Evolutionary conservation across 2,888 invertebrate species (phyloP), one percentile per base, ranked within the genome.

Genomic region (Coenonympha arcania): DNA sequence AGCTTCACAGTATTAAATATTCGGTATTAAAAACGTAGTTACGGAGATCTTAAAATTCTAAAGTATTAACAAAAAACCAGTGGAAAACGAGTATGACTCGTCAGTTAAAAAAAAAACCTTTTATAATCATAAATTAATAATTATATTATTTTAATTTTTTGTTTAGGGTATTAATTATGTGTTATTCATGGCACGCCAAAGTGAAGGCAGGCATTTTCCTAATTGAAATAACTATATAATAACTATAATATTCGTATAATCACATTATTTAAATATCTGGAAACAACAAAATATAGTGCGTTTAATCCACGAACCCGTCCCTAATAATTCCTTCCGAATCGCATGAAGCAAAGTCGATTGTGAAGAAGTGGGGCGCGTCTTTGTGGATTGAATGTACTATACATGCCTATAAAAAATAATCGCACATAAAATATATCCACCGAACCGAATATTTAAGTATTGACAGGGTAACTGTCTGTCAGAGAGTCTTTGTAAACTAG

Each of bases 41-140:
- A n/a, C n/a, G n/a, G n/a, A n/a, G n/a, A n/a, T n/a, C n/a, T n/a
- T n/a, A n/a, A n/a, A n/a, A n/a, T n/a, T n/a, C n/a, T n/a, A n/a
- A n/a, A n/a, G n/a, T n/a, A n/a, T n/a, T n/a, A n/a, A n/a, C n/a
- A 13, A 13, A 20, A 22, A 31, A 42, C 43, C 31, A 43, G 43
- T 43, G 33, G 22, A 33, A 43, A 20, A 20, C 28, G 42, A 31
- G 42, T 42, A 20, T 42, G 15, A 42, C 42, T 42, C 42, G 42
- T 15, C 31, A 19, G 31, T 42, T 9, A 6, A 20, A 6, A 42
- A 6, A 42, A 30, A 42, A 9, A 8, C 13, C 13, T 30, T 18
- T 30, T n/a, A n/a, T n/a, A n/a, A 28, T 9, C 4, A 30, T 13
- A 13, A 22, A 13, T 22, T 15, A 4, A 37, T 24, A 13, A 15